Evolutionary conservation across 2,797 vertebrate genomes (phyloP).

Genomic region (Orientallactaga sibirica): DNA sequence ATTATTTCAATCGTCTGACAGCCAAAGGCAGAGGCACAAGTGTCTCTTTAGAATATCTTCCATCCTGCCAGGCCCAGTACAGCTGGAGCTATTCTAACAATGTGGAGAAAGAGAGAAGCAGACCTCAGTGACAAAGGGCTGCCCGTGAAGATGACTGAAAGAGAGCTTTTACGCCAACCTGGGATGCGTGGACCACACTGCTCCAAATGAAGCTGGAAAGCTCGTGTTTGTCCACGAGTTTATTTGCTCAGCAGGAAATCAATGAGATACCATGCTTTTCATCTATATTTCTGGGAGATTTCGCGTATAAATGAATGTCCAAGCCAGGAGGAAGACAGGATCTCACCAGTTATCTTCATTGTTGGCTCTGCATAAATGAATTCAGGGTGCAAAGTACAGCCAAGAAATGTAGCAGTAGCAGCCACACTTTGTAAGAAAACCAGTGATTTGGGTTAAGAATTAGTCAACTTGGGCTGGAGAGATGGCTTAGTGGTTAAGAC

Average conservation of each 20-base stretch:
- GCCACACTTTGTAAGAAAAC: background rate
- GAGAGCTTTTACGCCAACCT: background rate
- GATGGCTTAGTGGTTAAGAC: no score
- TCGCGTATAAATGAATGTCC: background rate
- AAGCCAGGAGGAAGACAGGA: background rate
- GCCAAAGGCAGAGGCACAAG: no score
- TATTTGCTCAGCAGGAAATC: background rate
- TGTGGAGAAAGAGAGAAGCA: background rate
- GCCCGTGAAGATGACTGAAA: background rate
- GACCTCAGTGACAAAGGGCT: background rate
- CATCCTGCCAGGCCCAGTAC: no score
- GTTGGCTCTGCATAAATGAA: background rate
- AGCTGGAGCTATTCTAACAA: background rate
- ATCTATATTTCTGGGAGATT: background rate
- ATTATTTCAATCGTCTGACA: no score
- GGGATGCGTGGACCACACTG: background rate
- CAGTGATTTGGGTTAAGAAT: background rate
- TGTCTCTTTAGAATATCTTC: no score
- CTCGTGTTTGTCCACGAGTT: background rate
- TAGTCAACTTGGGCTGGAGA: background rate
- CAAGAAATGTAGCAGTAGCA: background rate
- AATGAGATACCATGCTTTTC: background rate
- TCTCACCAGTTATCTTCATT: background rate
- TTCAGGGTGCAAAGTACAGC: background rate
- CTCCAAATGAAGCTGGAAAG: background rate